These are phyloP conservation scores for Parotocinclus haroldoi DNA, from an alignment of 2,797 vertebrate genomes.

Conservation along the genomic window DNA sequence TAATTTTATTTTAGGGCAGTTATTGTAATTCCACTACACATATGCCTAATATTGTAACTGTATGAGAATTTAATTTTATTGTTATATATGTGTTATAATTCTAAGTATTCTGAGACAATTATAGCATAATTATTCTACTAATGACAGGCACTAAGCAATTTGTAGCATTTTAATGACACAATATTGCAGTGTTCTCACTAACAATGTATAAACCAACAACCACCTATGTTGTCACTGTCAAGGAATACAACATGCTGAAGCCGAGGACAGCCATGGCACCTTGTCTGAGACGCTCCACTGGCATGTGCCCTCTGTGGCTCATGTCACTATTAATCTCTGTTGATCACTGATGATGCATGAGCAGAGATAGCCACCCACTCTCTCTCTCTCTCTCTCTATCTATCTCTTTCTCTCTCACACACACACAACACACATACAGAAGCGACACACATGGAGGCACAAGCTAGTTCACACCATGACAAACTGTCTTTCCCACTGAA, in stretches of 20 bases:
- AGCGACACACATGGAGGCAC: too few species aligned
- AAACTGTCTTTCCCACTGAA: slow-evolving; percentile 14
- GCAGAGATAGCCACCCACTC: not conserved
- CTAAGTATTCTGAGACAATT: too few species aligned
- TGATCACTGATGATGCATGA: slow-evolving; percentile 31
- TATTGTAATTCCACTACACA: too few species aligned
- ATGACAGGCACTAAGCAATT: not conserved
- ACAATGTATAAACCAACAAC: not conserved
- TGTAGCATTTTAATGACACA: not conserved
- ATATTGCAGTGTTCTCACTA: not conserved
- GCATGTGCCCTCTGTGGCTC: slow-evolving; percentile 32
- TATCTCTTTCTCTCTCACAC: too few species aligned
- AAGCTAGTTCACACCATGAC: slow-evolving; percentile 7
- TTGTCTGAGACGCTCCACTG: slow-evolving; percentile 20
- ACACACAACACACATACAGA: too few species aligned
- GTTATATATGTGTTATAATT: too few species aligned
- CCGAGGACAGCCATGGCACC: slow-evolving; percentile 27
- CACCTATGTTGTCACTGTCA: slow-evolving; percentile 30
- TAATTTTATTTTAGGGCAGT: too few species aligned
- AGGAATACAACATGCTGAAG: slow-evolving; percentile 6
- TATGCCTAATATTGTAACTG: too few species aligned
- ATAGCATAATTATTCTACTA: too few species aligned
- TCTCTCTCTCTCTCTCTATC: too few species aligned
- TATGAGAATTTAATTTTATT: too few species aligned
- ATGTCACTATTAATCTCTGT: slow-evolving; percentile 35